Percentiles rank a stretch among this genome's conserved stretches.
These are phyloP conservation scores for Epizoanthus fatuus DNA, from an alignment of 92 coral and sea anemone species.

Conservation along the genomic window DNA sequence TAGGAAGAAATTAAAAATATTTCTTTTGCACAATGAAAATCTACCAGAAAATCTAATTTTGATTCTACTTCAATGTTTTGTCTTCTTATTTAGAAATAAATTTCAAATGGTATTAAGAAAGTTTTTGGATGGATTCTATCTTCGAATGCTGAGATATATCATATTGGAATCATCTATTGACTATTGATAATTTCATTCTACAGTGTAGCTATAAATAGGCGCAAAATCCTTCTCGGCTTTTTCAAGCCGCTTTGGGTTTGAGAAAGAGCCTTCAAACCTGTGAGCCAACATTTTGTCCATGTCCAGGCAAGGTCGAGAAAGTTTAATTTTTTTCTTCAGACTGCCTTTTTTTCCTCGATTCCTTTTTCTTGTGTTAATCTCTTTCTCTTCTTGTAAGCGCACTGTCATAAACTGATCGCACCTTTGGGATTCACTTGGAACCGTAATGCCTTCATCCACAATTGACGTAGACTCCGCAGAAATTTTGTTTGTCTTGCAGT, in stretches of 20 bases:
- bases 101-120: too few relatives aligned
- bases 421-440: background rate
- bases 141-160: background rate
- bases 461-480: background rate
- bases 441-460: background rate
- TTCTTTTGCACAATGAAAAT: slow-evolving; percentile 4
- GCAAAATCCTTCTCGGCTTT: slow-evolving; percentile 7
- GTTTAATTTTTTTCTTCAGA: slow-evolving; percentile 30
- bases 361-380: slow-evolving; percentile 24
- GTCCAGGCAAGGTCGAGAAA: slow-evolving; percentile 32
- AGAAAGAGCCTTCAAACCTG: slow-evolving; percentile 23
- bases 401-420: slow-evolving; percentile 29
- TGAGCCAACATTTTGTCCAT: slow-evolving; percentile 46
- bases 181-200: slow-evolving; percentile 16
- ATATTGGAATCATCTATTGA: background rate
- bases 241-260: slow-evolving; percentile 34
- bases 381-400: slow-evolving; percentile 31
- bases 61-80: background rate
- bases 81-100: too few relatives aligned
- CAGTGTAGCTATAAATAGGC: background rate
- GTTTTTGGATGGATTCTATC: background rate
- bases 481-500: slow-evolving; percentile 32
- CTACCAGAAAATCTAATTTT: background rate
- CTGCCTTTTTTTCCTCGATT: slow-evolving; percentile 4
- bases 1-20: background rate